Conservation (phyloP, 2,888 invertebrate genomes). For the Lithosia quadra region DNA sequence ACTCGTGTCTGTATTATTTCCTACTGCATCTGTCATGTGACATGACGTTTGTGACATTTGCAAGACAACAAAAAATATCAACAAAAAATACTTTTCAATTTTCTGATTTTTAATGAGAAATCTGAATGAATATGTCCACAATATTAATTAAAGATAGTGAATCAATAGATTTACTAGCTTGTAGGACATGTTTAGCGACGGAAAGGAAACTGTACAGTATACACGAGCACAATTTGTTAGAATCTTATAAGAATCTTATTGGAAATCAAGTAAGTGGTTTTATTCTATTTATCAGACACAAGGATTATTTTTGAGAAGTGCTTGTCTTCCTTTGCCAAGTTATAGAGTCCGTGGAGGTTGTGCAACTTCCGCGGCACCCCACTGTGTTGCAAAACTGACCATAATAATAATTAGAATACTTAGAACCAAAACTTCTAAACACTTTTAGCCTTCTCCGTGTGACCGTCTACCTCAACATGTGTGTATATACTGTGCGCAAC, state of each 20-base stretch:
- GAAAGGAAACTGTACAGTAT: conserved; percentile 31
- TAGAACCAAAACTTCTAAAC: too few relatives aligned
- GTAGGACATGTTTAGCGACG: conserved; percentile 37
- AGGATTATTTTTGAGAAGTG: background rate
- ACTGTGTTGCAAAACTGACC: too few relatives aligned
- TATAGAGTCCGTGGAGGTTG: too few relatives aligned
- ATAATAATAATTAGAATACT: too few relatives aligned
- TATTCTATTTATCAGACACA: background rate
- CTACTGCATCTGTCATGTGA: too few relatives aligned
- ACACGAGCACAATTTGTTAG: conserved; percentile 18
- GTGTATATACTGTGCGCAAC: conserved; percentile 30
- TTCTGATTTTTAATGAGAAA: background rate
- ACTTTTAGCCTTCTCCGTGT: conserved; percentile 26
- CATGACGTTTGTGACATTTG: background rate
- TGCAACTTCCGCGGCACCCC: too few relatives aligned
- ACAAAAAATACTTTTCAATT: background rate
- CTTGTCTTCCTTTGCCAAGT: too few relatives aligned
- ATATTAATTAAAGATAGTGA: conserved; percentile 5
- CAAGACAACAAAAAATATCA: background rate
- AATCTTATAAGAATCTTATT: conserved; percentile 24
- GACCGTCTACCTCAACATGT: conserved; percentile 42
- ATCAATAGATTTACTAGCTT: conserved; percentile 14
- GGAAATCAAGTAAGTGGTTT: conserved; percentile 31
- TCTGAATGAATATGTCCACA: conserved; percentile 20
- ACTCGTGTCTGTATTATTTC: too few relatives aligned